These are phyloP conservation scores for Palythoa caribaeorum DNA, from an alignment of 92 coral and sea anemone species.

Conservation along the genomic window DNA sequence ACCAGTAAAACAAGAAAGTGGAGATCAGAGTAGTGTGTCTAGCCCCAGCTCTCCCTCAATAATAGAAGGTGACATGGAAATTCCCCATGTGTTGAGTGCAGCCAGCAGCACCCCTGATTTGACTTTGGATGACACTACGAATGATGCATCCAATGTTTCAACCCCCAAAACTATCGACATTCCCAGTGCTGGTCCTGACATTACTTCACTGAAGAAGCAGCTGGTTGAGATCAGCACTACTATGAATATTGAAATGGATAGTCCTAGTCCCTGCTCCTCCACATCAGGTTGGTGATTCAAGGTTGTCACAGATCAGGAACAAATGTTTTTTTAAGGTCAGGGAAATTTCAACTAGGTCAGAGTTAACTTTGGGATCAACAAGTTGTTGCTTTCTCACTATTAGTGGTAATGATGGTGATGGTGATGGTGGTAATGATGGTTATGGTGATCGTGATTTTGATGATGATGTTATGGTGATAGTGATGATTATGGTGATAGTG, in stretches of 20 bases:
- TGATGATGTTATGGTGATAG: neutral
- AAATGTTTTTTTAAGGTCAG: too few relatives aligned
- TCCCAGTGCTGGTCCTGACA: neutral
- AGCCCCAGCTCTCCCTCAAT: slow-evolving; percentile 87
- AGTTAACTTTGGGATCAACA: too few relatives aligned
- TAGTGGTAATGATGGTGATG: too few relatives aligned
- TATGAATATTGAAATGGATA: slow-evolving; percentile 70
- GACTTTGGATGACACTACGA: slow-evolving; percentile 61
- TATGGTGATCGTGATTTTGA: too few relatives aligned
- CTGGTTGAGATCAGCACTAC: slow-evolving; percentile 70
- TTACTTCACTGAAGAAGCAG: slow-evolving; percentile 55
- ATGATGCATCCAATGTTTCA: slow-evolving; percentile 49
- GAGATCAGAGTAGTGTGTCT: slow-evolving; percentile 70
- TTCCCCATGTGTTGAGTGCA: slow-evolving; percentile 66
- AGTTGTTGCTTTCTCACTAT: too few relatives aligned
- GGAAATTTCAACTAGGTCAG: too few relatives aligned
- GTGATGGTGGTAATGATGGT: too few relatives aligned
- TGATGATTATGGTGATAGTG: neutral
- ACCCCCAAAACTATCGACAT: slow-evolving; percentile 27
- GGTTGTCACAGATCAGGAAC: too few relatives aligned
- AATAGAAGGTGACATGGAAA: slow-evolving; percentile 78
- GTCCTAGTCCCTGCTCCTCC: slow-evolving; percentile 94
- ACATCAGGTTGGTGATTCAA: slow-evolving; percentile 73
- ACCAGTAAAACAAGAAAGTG: slow-evolving; percentile 64
- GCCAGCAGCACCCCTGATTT: slow-evolving; percentile 86